These are phyloP conservation scores for Dryadula phaetusa DNA, from an alignment of 2,888 invertebrate genomes.

Conservation along the genomic window DNA sequence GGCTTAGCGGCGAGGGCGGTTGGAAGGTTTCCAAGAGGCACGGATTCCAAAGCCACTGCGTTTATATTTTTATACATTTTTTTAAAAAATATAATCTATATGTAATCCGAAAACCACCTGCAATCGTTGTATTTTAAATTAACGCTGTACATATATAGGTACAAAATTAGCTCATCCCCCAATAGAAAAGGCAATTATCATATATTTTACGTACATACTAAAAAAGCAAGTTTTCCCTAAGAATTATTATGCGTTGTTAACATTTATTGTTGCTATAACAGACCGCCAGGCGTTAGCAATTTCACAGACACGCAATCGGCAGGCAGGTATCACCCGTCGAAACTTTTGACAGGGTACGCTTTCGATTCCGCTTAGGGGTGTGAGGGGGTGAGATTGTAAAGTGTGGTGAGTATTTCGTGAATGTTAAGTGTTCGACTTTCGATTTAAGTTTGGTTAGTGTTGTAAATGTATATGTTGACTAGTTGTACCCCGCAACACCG, in stretches of 20 bases:
- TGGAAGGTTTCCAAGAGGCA: too few relatives aligned
- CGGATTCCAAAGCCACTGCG: too few relatives aligned
- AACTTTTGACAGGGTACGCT: slow-evolving; percentile 43
- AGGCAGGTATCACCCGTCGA: slow-evolving; percentile 53
- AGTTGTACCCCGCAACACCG: too few relatives aligned
- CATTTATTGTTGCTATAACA: slow-evolving; percentile 31
- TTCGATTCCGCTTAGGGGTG: too few relatives aligned
- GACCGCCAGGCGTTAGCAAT: slow-evolving; percentile 17
- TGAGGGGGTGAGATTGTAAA: not conserved
- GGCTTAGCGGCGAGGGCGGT: too few relatives aligned
- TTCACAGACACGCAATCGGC: slow-evolving; percentile 17
- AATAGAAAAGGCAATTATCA: slow-evolving; percentile 1
- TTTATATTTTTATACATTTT: too few relatives aligned
- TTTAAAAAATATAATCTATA: too few relatives aligned
- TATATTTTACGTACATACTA: slow-evolving; percentile 19
- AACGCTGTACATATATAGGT: not conserved
- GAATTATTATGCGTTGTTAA: slow-evolving; percentile 30
- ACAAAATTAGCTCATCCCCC: not conserved
- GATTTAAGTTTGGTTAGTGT: slow-evolving; percentile 13
- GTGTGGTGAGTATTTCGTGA: slow-evolving; percentile 1
- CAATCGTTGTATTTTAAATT: too few relatives aligned
- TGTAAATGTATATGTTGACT: not conserved
- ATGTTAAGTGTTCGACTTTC: slow-evolving; percentile 14
- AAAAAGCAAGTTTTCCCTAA: slow-evolving; percentile 11
- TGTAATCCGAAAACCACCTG: too few relatives aligned